phyloP scores from a whole-genome alignment of 2,797 vertebrate species.

The Epinephelus malabaricus region DNA sequence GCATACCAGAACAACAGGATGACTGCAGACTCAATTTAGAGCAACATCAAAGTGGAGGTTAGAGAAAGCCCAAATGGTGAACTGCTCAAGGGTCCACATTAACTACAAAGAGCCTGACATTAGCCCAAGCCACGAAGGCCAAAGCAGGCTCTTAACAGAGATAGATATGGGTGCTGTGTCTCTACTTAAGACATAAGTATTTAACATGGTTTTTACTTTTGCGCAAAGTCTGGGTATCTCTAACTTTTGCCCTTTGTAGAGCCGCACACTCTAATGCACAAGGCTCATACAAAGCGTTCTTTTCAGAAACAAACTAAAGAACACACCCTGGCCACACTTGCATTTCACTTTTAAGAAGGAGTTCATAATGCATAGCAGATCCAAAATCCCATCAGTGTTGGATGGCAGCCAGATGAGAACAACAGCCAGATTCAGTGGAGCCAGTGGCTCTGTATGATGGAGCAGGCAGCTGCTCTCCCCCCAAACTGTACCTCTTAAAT shows the following conservation, averaged over 20 bases:
- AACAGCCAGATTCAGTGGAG: conserved; percentile 72
- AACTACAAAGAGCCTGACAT: conserved; percentile 51
- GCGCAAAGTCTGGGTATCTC: conserved; percentile 1
- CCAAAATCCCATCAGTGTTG: conserved; percentile 72
- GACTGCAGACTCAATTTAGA: conserved; percentile 60
- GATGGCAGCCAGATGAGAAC: conserved; percentile 73
- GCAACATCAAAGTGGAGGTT: conserved; percentile 70
- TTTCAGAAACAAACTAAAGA: conserved; percentile 26
- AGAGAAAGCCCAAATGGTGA: conserved; percentile 59
- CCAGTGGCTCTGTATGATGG: conserved; percentile 66
- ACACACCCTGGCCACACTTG: conserved; percentile 39
- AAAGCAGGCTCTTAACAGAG: conserved; percentile 10
- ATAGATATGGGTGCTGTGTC: conserved; percentile 2
- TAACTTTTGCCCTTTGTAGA: not conserved
- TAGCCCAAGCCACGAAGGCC: conserved; percentile 7
- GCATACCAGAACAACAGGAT: conserved; percentile 72
- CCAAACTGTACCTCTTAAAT: conserved; percentile 63
- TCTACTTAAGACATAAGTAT: not conserved
- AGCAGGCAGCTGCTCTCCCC: conserved; percentile 69
- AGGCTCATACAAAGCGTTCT: not conserved
- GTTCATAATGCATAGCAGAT: conserved; percentile 66
- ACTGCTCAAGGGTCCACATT: conserved; percentile 47
- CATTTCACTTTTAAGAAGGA: conserved; percentile 51
- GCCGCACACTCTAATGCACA: not conserved
- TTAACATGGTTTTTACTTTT: not conserved